phyloP scores from a whole-genome alignment of 1,140 invertebrate genomes.

The Mesaphorura yosii region DNA sequence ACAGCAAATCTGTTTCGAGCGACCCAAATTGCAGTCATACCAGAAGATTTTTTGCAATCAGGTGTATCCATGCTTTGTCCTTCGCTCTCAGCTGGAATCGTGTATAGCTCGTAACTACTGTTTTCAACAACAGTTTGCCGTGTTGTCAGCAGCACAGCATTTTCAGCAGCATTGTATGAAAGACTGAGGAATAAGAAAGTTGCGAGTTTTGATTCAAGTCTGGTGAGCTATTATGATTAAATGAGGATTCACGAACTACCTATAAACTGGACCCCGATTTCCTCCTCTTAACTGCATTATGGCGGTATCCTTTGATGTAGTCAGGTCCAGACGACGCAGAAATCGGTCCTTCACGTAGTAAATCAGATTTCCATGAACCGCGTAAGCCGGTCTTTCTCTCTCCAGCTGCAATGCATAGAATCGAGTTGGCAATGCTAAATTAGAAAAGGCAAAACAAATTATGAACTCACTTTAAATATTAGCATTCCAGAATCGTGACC shows the following conservation, averaged over 20 bases:
- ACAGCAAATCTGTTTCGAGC: slow-evolving; percentile 97
- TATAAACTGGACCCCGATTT: slow-evolving; percentile 56
- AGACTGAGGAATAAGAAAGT: slow-evolving; percentile 53
- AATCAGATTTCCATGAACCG: slow-evolving; percentile 81
- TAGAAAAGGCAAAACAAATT: not conserved
- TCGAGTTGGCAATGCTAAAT: no score
- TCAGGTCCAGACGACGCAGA: slow-evolving; percentile 84
- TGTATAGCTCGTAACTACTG: slow-evolving; percentile 88
- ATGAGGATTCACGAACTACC: slow-evolving; percentile 36
- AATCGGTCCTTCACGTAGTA: slow-evolving; percentile 94
- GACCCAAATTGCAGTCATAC: slow-evolving; percentile 93
- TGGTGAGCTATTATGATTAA: no score
- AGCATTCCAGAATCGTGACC: slow-evolving; percentile 93
- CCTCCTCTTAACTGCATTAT: slow-evolving; percentile 84
- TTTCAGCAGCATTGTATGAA: slow-evolving; percentile 93
- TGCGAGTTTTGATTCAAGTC: no score
- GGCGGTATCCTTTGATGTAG: slow-evolving; percentile 78
- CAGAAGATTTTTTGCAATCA: slow-evolving; percentile 74
- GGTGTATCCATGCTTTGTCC: slow-evolving; percentile 43
- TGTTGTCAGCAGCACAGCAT: slow-evolving; percentile 72
- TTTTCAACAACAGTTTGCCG: slow-evolving; percentile 67
- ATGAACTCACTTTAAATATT: slow-evolving; percentile 48
- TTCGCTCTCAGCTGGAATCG: slow-evolving; percentile 63
- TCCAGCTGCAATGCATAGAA: slow-evolving; percentile 49
- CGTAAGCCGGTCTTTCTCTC: slow-evolving; percentile 89